These are phyloP conservation scores for Argopecten irradians DNA, from an alignment of 1,140 invertebrate genomes.

Conservation along the genomic window DNA sequence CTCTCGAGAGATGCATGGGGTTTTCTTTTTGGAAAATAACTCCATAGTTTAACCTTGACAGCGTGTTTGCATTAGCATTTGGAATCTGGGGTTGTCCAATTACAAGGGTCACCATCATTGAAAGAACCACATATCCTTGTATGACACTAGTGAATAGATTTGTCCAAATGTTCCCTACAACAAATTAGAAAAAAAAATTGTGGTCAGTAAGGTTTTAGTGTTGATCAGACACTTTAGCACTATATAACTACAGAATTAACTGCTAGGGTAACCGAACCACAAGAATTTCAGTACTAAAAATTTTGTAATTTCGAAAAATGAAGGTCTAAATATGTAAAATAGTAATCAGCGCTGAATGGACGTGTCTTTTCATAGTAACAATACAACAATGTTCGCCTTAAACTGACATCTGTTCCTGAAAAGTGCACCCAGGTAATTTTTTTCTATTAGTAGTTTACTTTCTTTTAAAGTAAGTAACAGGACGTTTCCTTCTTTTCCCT, in stretches of 20 bases:
- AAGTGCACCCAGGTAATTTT: background rate
- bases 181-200: background rate
- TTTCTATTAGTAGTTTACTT: background rate
- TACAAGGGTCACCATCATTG: background rate
- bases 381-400: background rate
- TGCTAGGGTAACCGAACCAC: background rate
- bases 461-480: background rate
- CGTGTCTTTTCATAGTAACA: background rate
- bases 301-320: background rate
- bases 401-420: background rate
- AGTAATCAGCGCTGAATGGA: background rate
- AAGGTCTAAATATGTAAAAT: background rate
- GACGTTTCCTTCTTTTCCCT: background rate
- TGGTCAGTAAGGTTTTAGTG: background rate
- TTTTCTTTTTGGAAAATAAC: constrained; percentile 31
- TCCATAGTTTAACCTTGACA: constrained; percentile 41
- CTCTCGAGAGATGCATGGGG: constrained; percentile 19
- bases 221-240: background rate
- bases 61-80: background rate
- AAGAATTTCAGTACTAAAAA: background rate
- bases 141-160: constrained; percentile 28
- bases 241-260: background rate
- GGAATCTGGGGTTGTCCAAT: background rate
- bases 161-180: background rate
- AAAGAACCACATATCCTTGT: background rate